Evolutionary conservation across 2,113 vertebrate genomes (phyloP), one percentile per base, ranked within the genome.

Genomic region (Copsychus sechellarum): DNA sequence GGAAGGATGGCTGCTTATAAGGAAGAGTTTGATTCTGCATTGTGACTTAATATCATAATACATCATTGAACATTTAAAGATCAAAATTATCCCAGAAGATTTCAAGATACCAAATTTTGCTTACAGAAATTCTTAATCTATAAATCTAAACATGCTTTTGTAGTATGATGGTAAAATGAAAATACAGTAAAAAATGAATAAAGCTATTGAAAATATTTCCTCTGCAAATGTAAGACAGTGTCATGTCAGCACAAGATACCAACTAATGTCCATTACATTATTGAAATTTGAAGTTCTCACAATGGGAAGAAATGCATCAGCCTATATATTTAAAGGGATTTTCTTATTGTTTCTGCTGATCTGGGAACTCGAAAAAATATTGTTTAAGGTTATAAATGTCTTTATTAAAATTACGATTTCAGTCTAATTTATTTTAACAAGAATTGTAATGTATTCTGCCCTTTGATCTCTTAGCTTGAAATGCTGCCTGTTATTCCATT

Each of bases 401-500:
- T 97, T 97, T 97, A 98, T 97, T 97, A 97, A 96, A 98, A 98
- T 98, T 95, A 97, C 45, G 1, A 95, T 97, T 95, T 97, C 96
- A 95, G 79, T 31, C 96, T 98, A 97, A 98, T 98, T 98, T 98
- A 97, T 98, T 98, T 98, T 97, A 97, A 98, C 96, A 97, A 97
- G 97, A 98, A 98, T 98, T 97, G 96, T 97, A 98, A 97, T 97
- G 91, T 90, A 96, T 98, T 97, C 96, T 97, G 97, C 96, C 97
- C 97, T 98, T 98, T 98, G 98, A 98, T 98, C 98, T 97, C 78
- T 86, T 88, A 90, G 93, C 96, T 98, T 98, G 97, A 98, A 98
- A 98, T 33, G 91, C 96, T 98, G 98, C 98, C 97, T 98, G 98
- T 98, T 98, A 94, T 98, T 98, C 98, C 97, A 98, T 98, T 98